A percentile compares a stretch with the other conserved stretches of the same genome.
Conservation (phyloP, 2,888 invertebrate genomes). For the Mimumesa dahlbomi region DNA sequence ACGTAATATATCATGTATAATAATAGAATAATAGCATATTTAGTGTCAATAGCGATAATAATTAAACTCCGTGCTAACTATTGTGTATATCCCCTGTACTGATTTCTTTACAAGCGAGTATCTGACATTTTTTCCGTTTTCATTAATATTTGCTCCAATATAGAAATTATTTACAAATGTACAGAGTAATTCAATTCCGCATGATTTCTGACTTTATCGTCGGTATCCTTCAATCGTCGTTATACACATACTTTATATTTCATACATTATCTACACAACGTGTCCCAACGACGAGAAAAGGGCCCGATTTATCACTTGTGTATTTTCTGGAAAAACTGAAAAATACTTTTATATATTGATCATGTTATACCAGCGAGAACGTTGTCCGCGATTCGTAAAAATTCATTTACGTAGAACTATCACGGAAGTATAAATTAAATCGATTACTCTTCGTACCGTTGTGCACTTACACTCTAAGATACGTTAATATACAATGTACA, state of each 20-base stretch:
- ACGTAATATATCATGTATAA: conserved; percentile 58
- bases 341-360: conserved; percentile 19
- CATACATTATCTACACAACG: conserved; percentile 2
- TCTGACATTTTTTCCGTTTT: conserved; percentile 40
- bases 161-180: conserved; percentile 69
- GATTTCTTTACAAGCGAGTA: conserved; percentile 59
- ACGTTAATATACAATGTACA: conserved; percentile 24
- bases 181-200: conserved; percentile 66
- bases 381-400: neutral
- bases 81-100: conserved; percentile 56
- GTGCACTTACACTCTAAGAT: conserved; percentile 3
- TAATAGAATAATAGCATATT: conserved; percentile 52
- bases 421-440: neutral
- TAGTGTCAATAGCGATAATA: conserved; percentile 58
- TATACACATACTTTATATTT: conserved; percentile 13
- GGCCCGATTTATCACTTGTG: neutral
- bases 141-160: conserved; percentile 46
- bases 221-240: neutral
- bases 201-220: conserved; percentile 22
- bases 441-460: conserved; percentile 1
- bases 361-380: neutral
- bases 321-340: conserved; percentile 12
- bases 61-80: conserved; percentile 45
- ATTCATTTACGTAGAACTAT: neutral
- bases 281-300: neutral